phyloP scores from a whole-genome alignment of 2,113 vertebrate genomes.

The Numenius arquata region DNA sequence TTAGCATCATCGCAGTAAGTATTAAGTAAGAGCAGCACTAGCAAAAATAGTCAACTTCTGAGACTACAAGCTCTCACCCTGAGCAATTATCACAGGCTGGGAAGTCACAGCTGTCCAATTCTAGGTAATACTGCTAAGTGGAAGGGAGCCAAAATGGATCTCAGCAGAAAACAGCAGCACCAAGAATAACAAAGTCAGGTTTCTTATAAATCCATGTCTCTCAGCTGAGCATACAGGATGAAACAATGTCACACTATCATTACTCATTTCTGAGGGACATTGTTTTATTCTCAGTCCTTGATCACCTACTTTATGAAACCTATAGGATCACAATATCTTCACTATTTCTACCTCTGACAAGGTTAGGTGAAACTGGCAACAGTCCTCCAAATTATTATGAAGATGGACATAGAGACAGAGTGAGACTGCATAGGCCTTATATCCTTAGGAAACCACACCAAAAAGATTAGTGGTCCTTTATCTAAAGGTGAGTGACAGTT shows the following conservation, averaged over 20 bases:
- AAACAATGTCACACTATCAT: neutral
- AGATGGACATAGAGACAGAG: neutral
- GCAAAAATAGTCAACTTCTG: neutral
- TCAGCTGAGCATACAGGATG: neutral
- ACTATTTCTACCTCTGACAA: neutral
- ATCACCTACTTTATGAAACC: neutral
- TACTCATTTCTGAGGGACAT: neutral
- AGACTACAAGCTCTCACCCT: neutral
- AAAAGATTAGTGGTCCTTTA: neutral
- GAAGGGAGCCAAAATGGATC: neutral
- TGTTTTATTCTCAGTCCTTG: neutral
- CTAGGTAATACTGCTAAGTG: neutral
- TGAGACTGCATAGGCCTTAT: neutral
- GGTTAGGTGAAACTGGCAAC: neutral
- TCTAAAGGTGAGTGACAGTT: neutral
- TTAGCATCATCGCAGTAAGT: slow-evolving; percentile 79
- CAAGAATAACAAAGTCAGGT: neutral
- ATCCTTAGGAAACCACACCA: neutral
- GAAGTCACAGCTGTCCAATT: neutral
- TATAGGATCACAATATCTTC: neutral
- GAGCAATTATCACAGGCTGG: neutral
- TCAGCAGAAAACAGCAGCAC: neutral
- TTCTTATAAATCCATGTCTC: neutral
- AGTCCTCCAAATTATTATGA: neutral
- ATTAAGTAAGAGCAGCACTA: neutral